A percentile compares a stretch with the other conserved stretches of the same genome.
These are phyloP conservation scores for Scaptomyza flava DNA, from an alignment of 2,888 invertebrate species.

Conservation along the genomic window DNA sequence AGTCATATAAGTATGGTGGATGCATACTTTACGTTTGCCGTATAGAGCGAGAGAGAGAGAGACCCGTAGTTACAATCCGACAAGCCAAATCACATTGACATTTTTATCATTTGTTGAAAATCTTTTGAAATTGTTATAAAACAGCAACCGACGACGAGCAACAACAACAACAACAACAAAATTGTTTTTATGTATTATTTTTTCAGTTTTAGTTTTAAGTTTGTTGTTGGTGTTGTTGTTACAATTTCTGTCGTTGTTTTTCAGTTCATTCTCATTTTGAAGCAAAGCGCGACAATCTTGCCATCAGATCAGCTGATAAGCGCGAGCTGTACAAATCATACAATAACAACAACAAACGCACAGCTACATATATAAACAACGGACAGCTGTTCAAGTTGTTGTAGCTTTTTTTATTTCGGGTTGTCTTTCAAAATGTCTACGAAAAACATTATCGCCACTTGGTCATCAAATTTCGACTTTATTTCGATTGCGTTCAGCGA, in stretches of 20 bases:
- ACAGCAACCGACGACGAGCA: constrained; percentile 66
- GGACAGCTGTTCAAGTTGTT: constrained; percentile 65
- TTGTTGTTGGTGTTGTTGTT: constrained; percentile 48
- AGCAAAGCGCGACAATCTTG: constrained; percentile 79
- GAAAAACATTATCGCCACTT: constrained; percentile 69
- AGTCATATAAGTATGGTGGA: constrained; percentile 37
- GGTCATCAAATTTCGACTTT: constrained; percentile 71
- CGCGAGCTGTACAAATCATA: constrained; percentile 76
- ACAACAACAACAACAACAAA: constrained; percentile 40
- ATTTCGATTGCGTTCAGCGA: constrained; percentile 58
- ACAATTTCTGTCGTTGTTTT: constrained; percentile 63
- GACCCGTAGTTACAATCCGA: constrained; percentile 57
- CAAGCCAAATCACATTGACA: constrained; percentile 79
- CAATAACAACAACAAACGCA: constrained; percentile 58
- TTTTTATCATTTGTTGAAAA: constrained; percentile 78
- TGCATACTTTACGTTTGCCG: constrained; percentile 19
- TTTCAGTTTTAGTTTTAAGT: constrained; percentile 32
- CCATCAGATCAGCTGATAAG: constrained; percentile 79
- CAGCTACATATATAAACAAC: constrained; percentile 35
- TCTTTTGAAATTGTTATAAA: constrained; percentile 79
- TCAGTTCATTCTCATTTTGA: constrained; percentile 78
- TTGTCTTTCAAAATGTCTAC: constrained; percentile 66
- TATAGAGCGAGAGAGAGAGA: constrained; percentile 10
- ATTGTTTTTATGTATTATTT: constrained; percentile 60
- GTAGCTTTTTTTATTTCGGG: constrained; percentile 31